Conservation (phyloP, 2,888 invertebrate genomes). For the Chrysomela aeneicollis region DNA sequence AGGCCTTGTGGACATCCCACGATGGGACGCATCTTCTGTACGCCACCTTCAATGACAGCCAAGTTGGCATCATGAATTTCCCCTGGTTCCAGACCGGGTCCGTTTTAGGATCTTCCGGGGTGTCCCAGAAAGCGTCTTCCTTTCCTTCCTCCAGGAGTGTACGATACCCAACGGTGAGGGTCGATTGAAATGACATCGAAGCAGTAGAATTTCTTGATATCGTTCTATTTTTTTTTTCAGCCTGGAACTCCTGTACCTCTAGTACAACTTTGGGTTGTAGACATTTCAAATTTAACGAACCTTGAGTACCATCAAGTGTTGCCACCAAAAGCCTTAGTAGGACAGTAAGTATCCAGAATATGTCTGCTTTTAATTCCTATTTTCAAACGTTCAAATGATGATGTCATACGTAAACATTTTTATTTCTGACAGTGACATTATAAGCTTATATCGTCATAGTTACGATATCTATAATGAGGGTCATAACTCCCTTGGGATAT, state of each 20-base stretch:
- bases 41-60: slow-evolving; percentile 85
- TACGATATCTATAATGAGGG: no score
- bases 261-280: slow-evolving; percentile 82
- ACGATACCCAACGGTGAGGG: slow-evolving; percentile 81
- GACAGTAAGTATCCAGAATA: slow-evolving; percentile 82
- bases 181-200: no score
- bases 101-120: slow-evolving; percentile 68
- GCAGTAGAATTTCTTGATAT: not conserved
- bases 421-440: no score
- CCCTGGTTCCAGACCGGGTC: slow-evolving; percentile 82
- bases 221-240: slow-evolving; percentile 58
- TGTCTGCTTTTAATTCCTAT: no score
- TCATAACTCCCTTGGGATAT: no score
- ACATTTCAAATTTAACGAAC: slow-evolving; percentile 73
- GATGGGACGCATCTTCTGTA: slow-evolving; percentile 86
- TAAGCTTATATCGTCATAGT: no score
- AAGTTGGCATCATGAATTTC: slow-evolving; percentile 78
- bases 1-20: slow-evolving; percentile 87
- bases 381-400: no score
- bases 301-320: slow-evolving; percentile 72
- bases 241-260: slow-evolving; percentile 88
- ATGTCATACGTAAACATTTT: no score
- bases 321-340: slow-evolving; percentile 78
- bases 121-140: slow-evolving; percentile 62
- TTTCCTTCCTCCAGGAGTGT: slow-evolving; percentile 83